These are phyloP conservation scores for Grammomys surdaster DNA, from an alignment of 2,113 vertebrate genomes.

Conservation along the genomic window DNA sequence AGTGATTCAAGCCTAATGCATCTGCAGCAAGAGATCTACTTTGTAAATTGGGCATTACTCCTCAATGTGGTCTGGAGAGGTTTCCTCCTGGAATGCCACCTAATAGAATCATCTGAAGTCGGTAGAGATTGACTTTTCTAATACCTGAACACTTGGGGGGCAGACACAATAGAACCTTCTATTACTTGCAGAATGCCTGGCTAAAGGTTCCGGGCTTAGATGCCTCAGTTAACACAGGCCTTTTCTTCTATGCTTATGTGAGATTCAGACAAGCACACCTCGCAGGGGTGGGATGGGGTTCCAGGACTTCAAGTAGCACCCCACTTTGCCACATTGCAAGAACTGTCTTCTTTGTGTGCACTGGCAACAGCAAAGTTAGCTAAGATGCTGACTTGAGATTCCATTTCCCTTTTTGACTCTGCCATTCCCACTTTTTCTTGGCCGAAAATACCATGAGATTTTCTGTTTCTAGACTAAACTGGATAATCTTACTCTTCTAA, in stretches of 20 bases:
- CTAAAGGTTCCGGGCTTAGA: not conserved
- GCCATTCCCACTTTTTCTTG: not conserved
- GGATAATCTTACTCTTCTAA: conserved; percentile 9
- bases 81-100: not conserved
- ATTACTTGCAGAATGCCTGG: not conserved
- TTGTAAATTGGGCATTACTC: not conserved
- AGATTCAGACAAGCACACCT: not conserved
- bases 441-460: not conserved
- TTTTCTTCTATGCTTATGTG: conserved; percentile 30
- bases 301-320: not conserved
- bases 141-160: too few relatives aligned
- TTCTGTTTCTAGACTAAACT: conserved; percentile 6
- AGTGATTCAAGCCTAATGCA: not conserved
- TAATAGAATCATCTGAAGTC: conserved; percentile 20
- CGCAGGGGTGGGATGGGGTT: not conserved
- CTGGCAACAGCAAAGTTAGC: not conserved
- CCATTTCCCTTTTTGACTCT: not conserved
- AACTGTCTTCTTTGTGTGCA: not conserved
- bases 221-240: not conserved
- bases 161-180: not conserved
- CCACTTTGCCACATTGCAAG: not conserved
- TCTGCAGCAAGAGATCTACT: not conserved
- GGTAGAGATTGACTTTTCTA: not conserved
- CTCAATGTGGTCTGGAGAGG: not conserved
- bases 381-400: not conserved